Base-by-base conservation (phyloP, 1,140 invertebrate species). In the Heterodera carotae region DNA sequence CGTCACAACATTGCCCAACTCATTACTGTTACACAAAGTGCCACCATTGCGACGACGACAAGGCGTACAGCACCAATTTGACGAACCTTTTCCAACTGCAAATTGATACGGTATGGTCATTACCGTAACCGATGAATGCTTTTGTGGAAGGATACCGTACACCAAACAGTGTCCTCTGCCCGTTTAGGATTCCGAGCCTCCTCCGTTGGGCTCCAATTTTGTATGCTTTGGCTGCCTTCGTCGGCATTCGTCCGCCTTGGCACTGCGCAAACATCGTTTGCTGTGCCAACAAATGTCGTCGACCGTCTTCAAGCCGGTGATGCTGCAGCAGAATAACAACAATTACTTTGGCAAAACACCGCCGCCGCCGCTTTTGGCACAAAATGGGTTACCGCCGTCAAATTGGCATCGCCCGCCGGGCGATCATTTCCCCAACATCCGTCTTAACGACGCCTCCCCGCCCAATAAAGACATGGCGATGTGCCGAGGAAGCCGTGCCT, bases 81-180 rank as follows among this genome's bases (percentile, higher is more conserved):
- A 98, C 96, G 18, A 99, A 99, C 88, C 90, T 99, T 82, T 99
- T 97, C 88, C 92, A 97, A 27, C 97, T 99, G 90, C 98, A 97
- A 87, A 93, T 97, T 12, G 0, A 43, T 43, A 43, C 39, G 39
- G 39, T 43, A 43, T 43, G 39, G 0, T 10, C 3, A 10, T 43
- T 0, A 43, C 3, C 39, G 39, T 12, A 10, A 43, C 15, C 15
- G 39, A 1, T 43, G 7, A 4, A n/a, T n/a, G n/a, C n/a, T n/a
- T n/a, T n/a, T n/a, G n/a, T n/a, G n/a, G n/a, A n/a, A n/a, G n/a
- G n/a, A 43, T 43, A 43, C 39, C 2, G 39, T 43, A 43, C 39
- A 43, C 7, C n/a, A n/a, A n/a, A n/a, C n/a, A n/a, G 39, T 43
- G n/a, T n/a, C n/a, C n/a, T 43, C 15, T 43, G n/a, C n/a, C n/a